These are phyloP conservation scores for Cyprinodon brontotheroides DNA, from an alignment of 2,113 vertebrate genomes.

Conservation along the genomic window DNA sequence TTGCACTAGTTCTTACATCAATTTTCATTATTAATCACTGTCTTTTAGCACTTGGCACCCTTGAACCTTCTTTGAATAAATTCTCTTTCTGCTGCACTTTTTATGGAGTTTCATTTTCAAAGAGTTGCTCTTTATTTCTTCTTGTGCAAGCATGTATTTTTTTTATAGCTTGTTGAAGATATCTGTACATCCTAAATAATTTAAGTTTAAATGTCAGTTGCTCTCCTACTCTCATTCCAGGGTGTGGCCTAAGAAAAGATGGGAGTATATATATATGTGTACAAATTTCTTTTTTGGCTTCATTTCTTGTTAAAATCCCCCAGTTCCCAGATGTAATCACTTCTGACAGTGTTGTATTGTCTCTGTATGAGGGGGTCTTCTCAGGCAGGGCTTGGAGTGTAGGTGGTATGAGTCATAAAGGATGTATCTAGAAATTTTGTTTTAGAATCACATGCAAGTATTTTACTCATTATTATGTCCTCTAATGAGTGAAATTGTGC, in stretches of 20 bases:
- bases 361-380: conserved; percentile 36
- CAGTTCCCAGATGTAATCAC: conserved; percentile 37
- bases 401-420: conserved; percentile 74
- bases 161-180: conserved; percentile 2
- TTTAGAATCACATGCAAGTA: conserved; percentile 57
- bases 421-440: conserved; percentile 63
- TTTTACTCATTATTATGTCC: conserved; percentile 46
- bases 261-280: conserved; percentile 43
- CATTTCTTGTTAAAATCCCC: conserved; percentile 45
- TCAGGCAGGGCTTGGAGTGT: conserved; percentile 57
- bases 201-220: conserved; percentile 22
- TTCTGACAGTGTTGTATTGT: conserved; percentile 60
- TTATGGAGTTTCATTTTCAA: background rate
- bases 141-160: background rate
- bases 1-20: conserved; percentile 29
- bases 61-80: conserved; percentile 8
- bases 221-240: conserved; percentile 39
- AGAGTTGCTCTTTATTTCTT: background rate
- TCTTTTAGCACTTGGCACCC: background rate
- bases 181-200: conserved; percentile 15
- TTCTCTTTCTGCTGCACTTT: background rate
- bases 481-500: conserved; percentile 40
- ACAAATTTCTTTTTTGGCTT: conserved; percentile 49
- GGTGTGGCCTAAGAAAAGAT: conserved; percentile 55
- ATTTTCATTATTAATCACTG: conserved; percentile 5